Evolutionary conservation across 1,140 invertebrate genomes (phyloP).

Genomic region (Psilanteris sp.): DNA sequence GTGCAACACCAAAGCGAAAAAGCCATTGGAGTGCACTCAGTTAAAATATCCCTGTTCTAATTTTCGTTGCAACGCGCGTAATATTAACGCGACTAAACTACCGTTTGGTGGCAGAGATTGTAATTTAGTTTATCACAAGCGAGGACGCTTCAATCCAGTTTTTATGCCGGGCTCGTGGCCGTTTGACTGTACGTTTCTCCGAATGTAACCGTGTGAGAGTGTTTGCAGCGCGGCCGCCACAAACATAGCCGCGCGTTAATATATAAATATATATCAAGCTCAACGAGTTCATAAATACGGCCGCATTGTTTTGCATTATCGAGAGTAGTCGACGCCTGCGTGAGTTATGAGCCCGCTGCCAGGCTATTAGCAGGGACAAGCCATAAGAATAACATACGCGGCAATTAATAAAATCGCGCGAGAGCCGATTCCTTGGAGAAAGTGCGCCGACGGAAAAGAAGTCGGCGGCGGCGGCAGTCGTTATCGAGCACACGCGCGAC

Average conservation of each 20-base stretch:
- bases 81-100: neutral
- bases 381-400: constrained; percentile 36
- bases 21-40: neutral
- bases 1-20: neutral
- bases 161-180: too few species aligned
- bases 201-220: constrained; percentile 12
- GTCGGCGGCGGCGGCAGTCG: too few species aligned
- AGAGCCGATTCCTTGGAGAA: constrained; percentile 24
- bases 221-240: constrained; percentile 7
- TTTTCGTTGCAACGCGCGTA: neutral
- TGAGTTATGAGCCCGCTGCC: constrained; percentile 34
- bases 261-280: constrained; percentile 50
- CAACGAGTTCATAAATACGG: constrained; percentile 55
- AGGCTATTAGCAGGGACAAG: constrained; percentile 46
- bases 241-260: constrained; percentile 43
- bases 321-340: constrained; percentile 16
- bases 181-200: constrained; percentile 4
- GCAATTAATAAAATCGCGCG: constrained; percentile 51
- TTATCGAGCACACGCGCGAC: too few species aligned
- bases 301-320: constrained; percentile 53
- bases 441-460: constrained; percentile 26
- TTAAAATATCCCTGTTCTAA: constrained; percentile 5
- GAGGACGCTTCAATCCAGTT: constrained; percentile 6
- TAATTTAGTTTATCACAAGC: constrained; percentile 30
- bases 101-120: constrained; percentile 1